These are phyloP conservation scores for Streptopelia turtur DNA, from an alignment of 2,797 vertebrate genomes.

Conservation along the genomic window DNA sequence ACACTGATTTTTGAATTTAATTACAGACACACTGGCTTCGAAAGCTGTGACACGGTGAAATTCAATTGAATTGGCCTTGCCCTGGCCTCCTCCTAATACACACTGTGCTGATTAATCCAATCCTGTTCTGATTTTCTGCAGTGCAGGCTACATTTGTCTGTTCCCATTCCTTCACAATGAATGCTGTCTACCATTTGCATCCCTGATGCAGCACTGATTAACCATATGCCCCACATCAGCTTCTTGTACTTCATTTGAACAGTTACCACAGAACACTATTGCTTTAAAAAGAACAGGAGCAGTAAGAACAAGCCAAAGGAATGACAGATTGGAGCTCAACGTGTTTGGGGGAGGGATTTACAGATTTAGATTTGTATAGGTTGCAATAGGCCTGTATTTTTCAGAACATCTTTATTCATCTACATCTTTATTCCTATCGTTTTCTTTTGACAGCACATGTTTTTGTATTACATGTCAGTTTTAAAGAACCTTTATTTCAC, in stretches of 20 bases:
- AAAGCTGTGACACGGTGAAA: constrained; percentile 52
- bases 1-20: constrained; percentile 61
- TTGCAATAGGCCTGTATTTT: neutral
- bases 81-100: constrained; percentile 6
- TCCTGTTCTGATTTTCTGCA: constrained; percentile 36
- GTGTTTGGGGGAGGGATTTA: neutral
- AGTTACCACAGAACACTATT: neutral
- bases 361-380: neutral
- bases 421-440: neutral
- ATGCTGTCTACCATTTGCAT: neutral
- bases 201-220: constrained; percentile 20
- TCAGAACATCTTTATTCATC: neutral
- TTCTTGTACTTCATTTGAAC: neutral
- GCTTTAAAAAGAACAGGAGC: neutral
- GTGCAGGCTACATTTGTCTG: neutral
- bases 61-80: constrained; percentile 36
- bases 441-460: neutral
- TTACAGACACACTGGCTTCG: constrained; percentile 45
- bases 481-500: constrained; percentile 1
- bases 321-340: neutral
- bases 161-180: neutral
- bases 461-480: neutral
- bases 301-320: neutral
- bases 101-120: constrained; percentile 51
- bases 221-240: neutral